These are phyloP conservation scores for Clarias magur DNA, from an alignment of 2,113 vertebrate species.

Conservation along the genomic window DNA sequence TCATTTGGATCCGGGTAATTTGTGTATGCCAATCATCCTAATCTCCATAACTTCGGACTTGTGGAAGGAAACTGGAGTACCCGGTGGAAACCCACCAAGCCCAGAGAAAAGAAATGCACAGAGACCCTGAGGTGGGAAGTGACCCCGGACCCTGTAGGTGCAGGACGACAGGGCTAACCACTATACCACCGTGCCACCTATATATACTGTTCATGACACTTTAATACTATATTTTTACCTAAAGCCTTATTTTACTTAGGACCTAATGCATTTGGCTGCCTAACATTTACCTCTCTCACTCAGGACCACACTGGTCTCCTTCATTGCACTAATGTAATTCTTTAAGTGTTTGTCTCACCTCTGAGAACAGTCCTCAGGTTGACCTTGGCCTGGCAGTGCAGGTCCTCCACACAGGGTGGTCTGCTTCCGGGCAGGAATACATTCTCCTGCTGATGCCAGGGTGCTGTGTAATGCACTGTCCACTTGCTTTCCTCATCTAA, in stretches of 20 bases:
- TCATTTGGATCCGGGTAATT: too few species aligned
- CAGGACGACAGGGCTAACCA: too few species aligned
- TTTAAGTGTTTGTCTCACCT: constrained; percentile 41
- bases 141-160: too few species aligned
- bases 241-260: not conserved
- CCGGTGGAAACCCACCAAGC: too few species aligned
- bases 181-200: too few species aligned
- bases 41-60: too few species aligned
- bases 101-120: too few species aligned
- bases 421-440: constrained; percentile 89
- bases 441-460: constrained; percentile 96
- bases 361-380: constrained; percentile 92
- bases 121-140: too few species aligned
- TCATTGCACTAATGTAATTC: not conserved
- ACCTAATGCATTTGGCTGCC: not conserved
- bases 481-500: constrained; percentile 96
- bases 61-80: too few species aligned
- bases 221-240: not conserved
- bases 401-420: constrained; percentile 90
- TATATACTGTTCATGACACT: not conserved
- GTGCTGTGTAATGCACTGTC: constrained; percentile 94
- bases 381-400: constrained; percentile 94
- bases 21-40: too few species aligned
- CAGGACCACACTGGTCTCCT: not conserved
- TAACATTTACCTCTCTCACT: not conserved